These are phyloP conservation scores for Cotesia congregata DNA, from an alignment of 2,888 invertebrate species.

Conservation along the genomic window DNA sequence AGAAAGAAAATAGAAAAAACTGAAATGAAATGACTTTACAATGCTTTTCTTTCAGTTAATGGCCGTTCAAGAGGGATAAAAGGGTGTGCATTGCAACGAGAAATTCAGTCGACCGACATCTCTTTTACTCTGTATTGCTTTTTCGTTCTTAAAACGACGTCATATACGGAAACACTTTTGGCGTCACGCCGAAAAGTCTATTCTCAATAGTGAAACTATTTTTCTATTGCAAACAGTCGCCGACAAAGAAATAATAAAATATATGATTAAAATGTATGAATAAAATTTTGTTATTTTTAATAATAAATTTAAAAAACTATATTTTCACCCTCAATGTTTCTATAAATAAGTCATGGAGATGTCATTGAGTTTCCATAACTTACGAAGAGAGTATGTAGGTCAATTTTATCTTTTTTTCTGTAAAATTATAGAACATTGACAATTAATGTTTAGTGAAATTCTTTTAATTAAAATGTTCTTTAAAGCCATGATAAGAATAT, in stretches of 20 bases:
- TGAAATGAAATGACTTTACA: constrained; percentile 30
- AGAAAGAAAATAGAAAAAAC: constrained; percentile 12
- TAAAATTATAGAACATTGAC: no score
- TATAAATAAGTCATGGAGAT: no score
- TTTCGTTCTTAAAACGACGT: constrained; percentile 30
- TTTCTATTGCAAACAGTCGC: constrained; percentile 28
- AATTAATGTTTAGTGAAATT: no score
- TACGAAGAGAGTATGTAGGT: no score
- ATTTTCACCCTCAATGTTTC: no score
- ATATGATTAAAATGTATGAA: constrained; percentile 16
- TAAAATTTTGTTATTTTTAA: not conserved
- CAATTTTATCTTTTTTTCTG: no score
- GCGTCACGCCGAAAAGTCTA: constrained; percentile 40
- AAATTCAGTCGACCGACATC: constrained; percentile 29
- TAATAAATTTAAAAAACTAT: not conserved
- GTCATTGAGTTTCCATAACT: no score
- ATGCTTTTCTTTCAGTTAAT: constrained; percentile 54
- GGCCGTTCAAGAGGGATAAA: constrained; percentile 52
- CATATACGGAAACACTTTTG: constrained; percentile 46
- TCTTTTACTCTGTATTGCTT: constrained; percentile 26
- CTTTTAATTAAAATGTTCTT: no score
- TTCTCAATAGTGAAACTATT: constrained; percentile 33
- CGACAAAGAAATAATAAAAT: constrained; percentile 20
- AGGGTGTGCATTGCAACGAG: constrained; percentile 28
- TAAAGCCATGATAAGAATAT: no score